These are phyloP conservation scores for Ectemnius continuus DNA, from an alignment of 2,888 invertebrate genomes.

Conservation along the genomic window DNA sequence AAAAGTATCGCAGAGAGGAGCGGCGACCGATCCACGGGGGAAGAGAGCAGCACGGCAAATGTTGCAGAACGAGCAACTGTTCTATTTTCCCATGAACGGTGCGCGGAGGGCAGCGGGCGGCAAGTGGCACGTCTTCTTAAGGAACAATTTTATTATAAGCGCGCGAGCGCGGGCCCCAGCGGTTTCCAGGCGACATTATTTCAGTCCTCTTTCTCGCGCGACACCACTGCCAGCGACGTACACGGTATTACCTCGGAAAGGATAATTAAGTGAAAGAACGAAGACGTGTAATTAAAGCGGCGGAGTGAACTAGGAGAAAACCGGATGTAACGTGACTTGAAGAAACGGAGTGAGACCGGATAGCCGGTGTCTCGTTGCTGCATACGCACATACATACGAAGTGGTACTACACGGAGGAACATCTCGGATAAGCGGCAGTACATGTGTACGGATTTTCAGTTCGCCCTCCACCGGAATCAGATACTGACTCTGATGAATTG, in stretches of 20 bases:
- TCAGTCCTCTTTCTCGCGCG: slow-evolving; percentile 15
- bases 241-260: slow-evolving; percentile 33
- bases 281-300: slow-evolving; percentile 45
- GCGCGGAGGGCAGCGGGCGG: neutral
- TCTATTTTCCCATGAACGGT: slow-evolving; percentile 6
- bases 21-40: neutral
- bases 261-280: slow-evolving; percentile 45
- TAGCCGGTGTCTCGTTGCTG: slow-evolving; percentile 33
- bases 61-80: neutral
- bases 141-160: slow-evolving; percentile 22
- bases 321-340: slow-evolving; percentile 57
- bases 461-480: slow-evolving; percentile 3
- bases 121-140: slow-evolving; percentile 27
- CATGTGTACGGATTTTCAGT: no score
- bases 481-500: slow-evolving; percentile 13
- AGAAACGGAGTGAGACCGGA: slow-evolving; percentile 59
- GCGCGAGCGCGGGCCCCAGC: no score
- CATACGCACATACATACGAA: neutral
- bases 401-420: no score
- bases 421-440: no score
- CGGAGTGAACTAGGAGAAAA: slow-evolving; percentile 47
- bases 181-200: neutral
- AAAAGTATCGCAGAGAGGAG: slow-evolving; percentile 1
- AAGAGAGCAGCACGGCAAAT: neutral
- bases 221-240: slow-evolving; percentile 16